Conservation (phyloP, 2,113 vertebrate genomes). For the Phaethornis superciliosus region DNA sequence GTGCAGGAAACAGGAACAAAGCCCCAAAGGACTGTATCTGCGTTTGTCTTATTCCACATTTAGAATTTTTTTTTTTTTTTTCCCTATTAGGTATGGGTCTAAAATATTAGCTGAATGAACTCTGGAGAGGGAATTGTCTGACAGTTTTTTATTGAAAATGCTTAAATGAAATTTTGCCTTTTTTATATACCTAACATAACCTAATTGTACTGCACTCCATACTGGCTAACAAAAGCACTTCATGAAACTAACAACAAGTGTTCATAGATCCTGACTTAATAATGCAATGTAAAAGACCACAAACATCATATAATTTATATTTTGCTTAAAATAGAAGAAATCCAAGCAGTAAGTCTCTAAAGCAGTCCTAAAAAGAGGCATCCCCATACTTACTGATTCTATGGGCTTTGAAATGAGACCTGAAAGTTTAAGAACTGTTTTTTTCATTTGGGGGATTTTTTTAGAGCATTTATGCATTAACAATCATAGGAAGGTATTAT, state of each 20-base stretch:
- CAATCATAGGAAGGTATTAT: background rate
- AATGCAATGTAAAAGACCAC: background rate
- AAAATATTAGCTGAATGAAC: slow-evolving; percentile 26
- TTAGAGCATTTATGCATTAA: background rate
- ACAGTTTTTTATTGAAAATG: slow-evolving; percentile 20
- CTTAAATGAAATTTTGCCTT: background rate
- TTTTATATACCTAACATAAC: background rate
- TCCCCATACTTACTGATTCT: background rate
- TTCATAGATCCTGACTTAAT: background rate
- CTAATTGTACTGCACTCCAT: background rate
- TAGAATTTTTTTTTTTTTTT: slow-evolving; percentile 26
- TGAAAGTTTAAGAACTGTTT: background rate
- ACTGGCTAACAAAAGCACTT: background rate
- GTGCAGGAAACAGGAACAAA: slow-evolving; percentile 42
- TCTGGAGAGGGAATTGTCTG: slow-evolving; percentile 3
- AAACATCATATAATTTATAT: background rate
- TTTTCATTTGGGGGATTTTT: background rate
- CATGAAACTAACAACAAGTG: background rate
- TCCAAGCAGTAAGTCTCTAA: background rate
- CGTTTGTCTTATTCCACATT: slow-evolving; percentile 37
- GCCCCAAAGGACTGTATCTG: background rate
- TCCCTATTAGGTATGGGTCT: background rate
- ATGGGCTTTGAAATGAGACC: background rate
- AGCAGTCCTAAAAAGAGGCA: background rate
- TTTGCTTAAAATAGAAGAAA: slow-evolving; percentile 3